A percentile compares a stretch with the other conserved stretches of the same genome.
Conservation (phyloP, 2,888 invertebrate species). For the Sarcophaga caerulescens region DNA sequence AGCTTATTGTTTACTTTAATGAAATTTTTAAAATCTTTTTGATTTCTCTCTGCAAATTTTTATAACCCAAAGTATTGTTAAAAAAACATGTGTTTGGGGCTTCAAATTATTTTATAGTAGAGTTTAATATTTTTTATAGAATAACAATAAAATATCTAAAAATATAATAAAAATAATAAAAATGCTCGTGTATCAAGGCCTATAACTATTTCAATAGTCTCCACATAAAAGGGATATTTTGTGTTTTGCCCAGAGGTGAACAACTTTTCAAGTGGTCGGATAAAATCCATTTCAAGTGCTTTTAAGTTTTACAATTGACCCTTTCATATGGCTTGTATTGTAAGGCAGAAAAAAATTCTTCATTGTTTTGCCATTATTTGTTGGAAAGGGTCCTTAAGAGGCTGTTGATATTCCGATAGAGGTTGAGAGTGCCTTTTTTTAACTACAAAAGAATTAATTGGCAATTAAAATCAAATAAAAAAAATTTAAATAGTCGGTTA, state of each 20-base stretch:
- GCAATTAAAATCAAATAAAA: neutral
- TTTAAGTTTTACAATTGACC: constrained; percentile 3
- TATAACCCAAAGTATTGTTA: neutral
- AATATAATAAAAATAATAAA: neutral
- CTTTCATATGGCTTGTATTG: neutral
- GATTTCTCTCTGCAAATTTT: neutral
- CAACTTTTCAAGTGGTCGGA: constrained; percentile 12
- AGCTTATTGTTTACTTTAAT: neutral
- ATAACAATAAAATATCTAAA: too few species aligned
- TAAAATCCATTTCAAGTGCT: constrained; percentile 10
- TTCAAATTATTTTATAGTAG: too few species aligned
- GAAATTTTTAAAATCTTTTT: neutral
- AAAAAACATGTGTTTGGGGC: too few species aligned
- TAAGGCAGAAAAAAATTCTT: neutral
- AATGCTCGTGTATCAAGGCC: neutral
- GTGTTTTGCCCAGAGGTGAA: constrained; percentile 21
- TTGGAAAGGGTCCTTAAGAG: neutral
- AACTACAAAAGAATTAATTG: neutral
- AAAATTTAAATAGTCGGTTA: neutral
- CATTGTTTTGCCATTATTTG: neutral
- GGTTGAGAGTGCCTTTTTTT: neutral
- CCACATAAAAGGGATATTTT: constrained; percentile 16
- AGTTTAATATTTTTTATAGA: too few species aligned
- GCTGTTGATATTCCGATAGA: neutral
- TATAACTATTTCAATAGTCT: too few species aligned